phyloP scores from a whole-genome alignment of 2,888 invertebrate species.

The Lottia gigantea region DNA sequence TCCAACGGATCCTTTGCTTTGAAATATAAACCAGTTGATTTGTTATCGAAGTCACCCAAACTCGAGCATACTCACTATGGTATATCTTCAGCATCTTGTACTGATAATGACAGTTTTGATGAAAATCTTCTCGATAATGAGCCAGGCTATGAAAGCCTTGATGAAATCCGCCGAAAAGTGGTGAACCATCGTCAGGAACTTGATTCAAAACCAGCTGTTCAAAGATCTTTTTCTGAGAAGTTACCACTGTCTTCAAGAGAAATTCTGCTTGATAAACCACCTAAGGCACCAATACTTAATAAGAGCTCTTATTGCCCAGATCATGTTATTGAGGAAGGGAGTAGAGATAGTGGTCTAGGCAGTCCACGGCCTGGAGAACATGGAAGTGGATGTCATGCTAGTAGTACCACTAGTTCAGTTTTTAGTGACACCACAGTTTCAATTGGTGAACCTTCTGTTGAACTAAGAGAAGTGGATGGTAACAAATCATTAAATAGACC shows the following conservation, averaged over 20 bases:
- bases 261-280: neutral
- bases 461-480: slow-evolving; percentile 5
- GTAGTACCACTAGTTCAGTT: slow-evolving; percentile 24
- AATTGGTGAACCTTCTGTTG: neutral
- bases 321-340: slow-evolving; percentile 16
- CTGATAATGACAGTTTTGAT: slow-evolving; percentile 11
- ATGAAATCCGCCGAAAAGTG: slow-evolving; percentile 39
- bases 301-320: neutral
- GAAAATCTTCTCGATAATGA: slow-evolving; percentile 35
- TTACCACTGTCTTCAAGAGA: neutral
- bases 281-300: slow-evolving; percentile 6
- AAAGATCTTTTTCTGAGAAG: neutral
- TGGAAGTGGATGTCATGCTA: slow-evolving; percentile 18
- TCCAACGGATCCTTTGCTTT: slow-evolving; percentile 17
- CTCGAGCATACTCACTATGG: neutral
- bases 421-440: slow-evolving; percentile 20
- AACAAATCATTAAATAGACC: neutral
- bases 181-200: slow-evolving; percentile 18
- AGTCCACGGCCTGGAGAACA: slow-evolving; percentile 27
- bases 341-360: slow-evolving; percentile 33
- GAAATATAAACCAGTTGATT: neutral
- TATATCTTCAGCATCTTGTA: slow-evolving; percentile 18
- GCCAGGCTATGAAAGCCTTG: slow-evolving; percentile 48
- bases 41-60: neutral
- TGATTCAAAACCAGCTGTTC: slow-evolving; percentile 9